phyloP scores from a whole-genome alignment of 2,113 vertebrate species.

The Melanocharis versteri region DNA sequence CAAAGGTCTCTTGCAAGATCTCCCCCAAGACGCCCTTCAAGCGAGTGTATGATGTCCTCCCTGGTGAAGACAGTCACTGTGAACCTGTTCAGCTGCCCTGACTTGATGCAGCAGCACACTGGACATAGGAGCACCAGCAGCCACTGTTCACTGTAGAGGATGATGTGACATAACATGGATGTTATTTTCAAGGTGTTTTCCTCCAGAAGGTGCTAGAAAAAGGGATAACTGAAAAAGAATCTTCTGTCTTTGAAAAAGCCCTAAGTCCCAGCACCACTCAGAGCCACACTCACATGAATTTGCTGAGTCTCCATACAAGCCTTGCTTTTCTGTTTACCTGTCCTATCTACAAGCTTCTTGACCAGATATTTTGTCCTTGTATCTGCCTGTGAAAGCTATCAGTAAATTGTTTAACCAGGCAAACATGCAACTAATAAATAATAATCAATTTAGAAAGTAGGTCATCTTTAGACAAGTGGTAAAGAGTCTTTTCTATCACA shows the following conservation, averaged over 20 bases:
- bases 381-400: not conserved
- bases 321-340: not conserved
- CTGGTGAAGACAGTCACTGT: not conserved
- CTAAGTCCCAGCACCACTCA: not conserved
- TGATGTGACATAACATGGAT: accelerated
- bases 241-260: not conserved
- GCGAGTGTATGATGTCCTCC: not conserved
- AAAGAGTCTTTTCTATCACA: not conserved
- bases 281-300: not conserved
- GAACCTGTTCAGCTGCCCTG: not conserved
- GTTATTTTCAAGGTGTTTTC: not conserved
- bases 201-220: not conserved
- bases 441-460: not conserved
- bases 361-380: not conserved
- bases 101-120: not conserved
- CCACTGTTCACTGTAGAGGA: not conserved
- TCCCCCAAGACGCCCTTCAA: not conserved
- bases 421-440: not conserved
- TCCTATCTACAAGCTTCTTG: not conserved
- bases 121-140: not conserved
- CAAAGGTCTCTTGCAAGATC: not conserved
- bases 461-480: not conserved
- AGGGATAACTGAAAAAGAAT: not conserved
- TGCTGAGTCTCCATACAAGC: not conserved
- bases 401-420: not conserved